Percentiles rank a stretch among this genome's conserved stretches.
Conservation (phyloP, 2,888 invertebrate genomes). For the Erannis defoliaria region DNA sequence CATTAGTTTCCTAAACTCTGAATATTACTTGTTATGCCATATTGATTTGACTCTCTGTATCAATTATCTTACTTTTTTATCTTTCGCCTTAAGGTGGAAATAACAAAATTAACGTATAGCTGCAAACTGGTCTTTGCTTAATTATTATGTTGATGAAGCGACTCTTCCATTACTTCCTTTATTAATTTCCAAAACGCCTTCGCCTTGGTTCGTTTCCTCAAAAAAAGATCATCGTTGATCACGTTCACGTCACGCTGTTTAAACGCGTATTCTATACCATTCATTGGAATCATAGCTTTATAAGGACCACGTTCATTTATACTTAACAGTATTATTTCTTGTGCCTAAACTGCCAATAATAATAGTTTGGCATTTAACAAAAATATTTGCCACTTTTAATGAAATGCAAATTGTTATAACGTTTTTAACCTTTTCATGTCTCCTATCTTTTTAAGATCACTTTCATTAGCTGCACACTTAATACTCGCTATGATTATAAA, state of each 20-base stretch:
- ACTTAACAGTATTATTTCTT: no score
- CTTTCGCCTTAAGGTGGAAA: slow-evolving; percentile 34
- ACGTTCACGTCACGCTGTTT: slow-evolving; percentile 42
- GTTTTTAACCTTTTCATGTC: slow-evolving; percentile 6
- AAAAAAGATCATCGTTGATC: slow-evolving; percentile 44
- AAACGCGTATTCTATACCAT: slow-evolving; percentile 19
- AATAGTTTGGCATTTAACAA: neutral
- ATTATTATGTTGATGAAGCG: slow-evolving; percentile 47
- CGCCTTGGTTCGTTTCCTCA: slow-evolving; percentile 56
- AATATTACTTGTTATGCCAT: slow-evolving; percentile 4
- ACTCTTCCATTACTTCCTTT: slow-evolving; percentile 58
- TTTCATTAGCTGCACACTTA: neutral
- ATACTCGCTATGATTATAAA: neutral
- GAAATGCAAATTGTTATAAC: neutral
- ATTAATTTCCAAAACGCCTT: slow-evolving; percentile 54
- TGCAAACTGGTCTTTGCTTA: slow-evolving; percentile 51
- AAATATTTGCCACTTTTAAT: neutral
- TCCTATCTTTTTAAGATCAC: slow-evolving; percentile 3
- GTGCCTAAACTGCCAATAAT: neutral
- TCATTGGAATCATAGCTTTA: neutral
- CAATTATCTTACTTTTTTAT: neutral
- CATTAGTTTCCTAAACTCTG: slow-evolving; percentile 55
- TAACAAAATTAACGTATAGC: slow-evolving; percentile 36
- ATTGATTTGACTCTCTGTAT: slow-evolving; percentile 10
- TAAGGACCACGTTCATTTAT: no score